These are phyloP conservation scores for Troglohyphantes excavatus DNA, from an alignment of 2,888 invertebrate species.

Conservation along the genomic window DNA sequence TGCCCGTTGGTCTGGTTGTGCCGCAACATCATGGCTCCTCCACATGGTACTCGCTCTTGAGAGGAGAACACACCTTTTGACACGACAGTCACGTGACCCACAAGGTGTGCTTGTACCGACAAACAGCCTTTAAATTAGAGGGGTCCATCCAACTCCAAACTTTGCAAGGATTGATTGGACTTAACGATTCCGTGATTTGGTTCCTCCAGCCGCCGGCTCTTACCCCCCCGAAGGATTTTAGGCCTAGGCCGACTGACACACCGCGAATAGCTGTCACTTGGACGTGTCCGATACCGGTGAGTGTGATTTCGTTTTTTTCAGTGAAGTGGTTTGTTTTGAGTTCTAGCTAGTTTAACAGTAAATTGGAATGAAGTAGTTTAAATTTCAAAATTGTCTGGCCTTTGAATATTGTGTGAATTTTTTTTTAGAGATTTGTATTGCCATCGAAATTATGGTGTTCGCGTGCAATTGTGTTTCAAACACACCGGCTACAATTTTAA, in stretches of 20 bases:
- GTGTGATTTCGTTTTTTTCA: no score
- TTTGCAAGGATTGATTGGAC: neutral
- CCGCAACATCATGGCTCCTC: conserved; percentile 76
- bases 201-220: neutral
- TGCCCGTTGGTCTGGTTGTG: conserved; percentile 69
- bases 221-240: conserved; percentile 2
- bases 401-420: no score
- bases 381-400: no score
- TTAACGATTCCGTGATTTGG: neutral
- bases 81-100: conserved; percentile 56
- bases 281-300: no score
- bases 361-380: no score
- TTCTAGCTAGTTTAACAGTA: no score
- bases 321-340: no score
- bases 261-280: conserved; percentile 46
- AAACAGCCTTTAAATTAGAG: neutral
- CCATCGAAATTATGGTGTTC: no score
- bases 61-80: conserved; percentile 12
- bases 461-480: no score
- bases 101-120: neutral
- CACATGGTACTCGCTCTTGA: conserved; percentile 55
- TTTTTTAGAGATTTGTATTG: no score
- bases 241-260: conserved; percentile 71
- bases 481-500: no score
- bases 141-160: neutral